Evolutionary conservation across 1,140 invertebrate genomes (phyloP).

Genomic region (Agrilus planipennis): DNA sequence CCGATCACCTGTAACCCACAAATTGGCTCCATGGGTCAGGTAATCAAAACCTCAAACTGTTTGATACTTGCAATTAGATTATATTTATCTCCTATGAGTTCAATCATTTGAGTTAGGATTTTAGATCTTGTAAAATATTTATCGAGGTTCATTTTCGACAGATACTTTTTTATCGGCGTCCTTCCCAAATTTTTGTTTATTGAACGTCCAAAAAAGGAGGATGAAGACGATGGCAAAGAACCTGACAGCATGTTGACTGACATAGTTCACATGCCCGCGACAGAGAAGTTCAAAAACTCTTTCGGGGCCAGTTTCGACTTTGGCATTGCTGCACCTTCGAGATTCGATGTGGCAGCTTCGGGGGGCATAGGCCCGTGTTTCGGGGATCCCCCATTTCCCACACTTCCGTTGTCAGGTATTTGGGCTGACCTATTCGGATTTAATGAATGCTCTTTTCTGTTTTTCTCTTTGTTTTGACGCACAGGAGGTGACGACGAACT

Average conservation of each 20-base stretch:
- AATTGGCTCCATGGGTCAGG: constrained; percentile 85
- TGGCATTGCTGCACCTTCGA: constrained; percentile 40
- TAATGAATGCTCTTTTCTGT: no score
- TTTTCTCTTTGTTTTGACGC: no score
- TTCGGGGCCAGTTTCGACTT: constrained; percentile 32
- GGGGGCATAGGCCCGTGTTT: constrained; percentile 46
- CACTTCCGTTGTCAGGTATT: constrained; percentile 53
- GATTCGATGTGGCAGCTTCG: constrained; percentile 39
- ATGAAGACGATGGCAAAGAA: constrained; percentile 40
- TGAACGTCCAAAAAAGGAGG: constrained; percentile 66
- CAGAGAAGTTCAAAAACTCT: constrained; percentile 28
- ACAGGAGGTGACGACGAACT: constrained; percentile 70
- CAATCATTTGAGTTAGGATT: no score
- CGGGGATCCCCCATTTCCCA: constrained; percentile 52
- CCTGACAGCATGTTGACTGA: constrained; percentile 30
- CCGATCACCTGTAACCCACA: constrained; percentile 93
- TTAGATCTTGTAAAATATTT: no score
- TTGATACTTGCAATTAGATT: no score
- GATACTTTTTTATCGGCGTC: constrained; percentile 76
- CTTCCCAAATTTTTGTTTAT: constrained; percentile 79
- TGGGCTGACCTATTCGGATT: no score
- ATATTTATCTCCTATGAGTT: no score
- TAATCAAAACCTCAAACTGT: no score
- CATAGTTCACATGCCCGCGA: constrained; percentile 30
- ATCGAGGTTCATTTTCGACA: no score